phyloP scores from a whole-genome alignment of 1,140 invertebrate genomes.

The Hylaeus volcanicus region DNA sequence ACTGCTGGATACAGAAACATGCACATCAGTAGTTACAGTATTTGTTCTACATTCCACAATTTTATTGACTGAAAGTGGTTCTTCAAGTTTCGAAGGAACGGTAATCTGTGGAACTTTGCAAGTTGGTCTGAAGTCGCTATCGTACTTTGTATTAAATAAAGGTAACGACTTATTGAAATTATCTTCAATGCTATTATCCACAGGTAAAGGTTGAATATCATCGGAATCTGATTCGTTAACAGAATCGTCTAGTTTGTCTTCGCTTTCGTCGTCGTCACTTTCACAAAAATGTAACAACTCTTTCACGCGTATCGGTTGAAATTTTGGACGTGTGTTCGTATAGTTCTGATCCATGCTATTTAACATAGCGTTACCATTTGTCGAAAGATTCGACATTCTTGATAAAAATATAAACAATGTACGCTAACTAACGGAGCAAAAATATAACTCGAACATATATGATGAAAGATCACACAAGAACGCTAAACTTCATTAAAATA shows the following conservation, averaged over 20 bases:
- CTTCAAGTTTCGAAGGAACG: not conserved
- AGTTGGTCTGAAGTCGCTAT: not conserved
- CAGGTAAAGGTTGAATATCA: constrained; percentile 40
- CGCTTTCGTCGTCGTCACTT: constrained; percentile 67
- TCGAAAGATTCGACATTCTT: constrained; percentile 60
- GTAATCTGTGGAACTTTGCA: not conserved
- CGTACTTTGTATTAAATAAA: not conserved
- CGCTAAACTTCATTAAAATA: not conserved
- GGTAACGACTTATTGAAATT: not conserved
- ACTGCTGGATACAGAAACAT: not conserved
- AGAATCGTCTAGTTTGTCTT: constrained; percentile 56
- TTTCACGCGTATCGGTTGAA: constrained; percentile 69
- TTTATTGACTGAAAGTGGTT: not conserved
- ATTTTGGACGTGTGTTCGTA: constrained; percentile 57
- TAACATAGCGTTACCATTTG: constrained; percentile 45
- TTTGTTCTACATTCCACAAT: not conserved
- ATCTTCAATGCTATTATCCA: constrained; percentile 24
- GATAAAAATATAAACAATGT: constrained; percentile 2
- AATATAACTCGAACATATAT: not conserved
- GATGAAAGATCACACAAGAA: not conserved
- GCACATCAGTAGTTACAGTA: not conserved
- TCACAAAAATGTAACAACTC: constrained; percentile 59
- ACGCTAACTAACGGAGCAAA: not conserved
- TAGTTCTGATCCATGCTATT: constrained; percentile 51
- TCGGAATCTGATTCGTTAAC: constrained; percentile 60